phyloP scores from a whole-genome alignment of 2,888 invertebrate genomes.

The Caenorhabditis panamensis region DNA sequence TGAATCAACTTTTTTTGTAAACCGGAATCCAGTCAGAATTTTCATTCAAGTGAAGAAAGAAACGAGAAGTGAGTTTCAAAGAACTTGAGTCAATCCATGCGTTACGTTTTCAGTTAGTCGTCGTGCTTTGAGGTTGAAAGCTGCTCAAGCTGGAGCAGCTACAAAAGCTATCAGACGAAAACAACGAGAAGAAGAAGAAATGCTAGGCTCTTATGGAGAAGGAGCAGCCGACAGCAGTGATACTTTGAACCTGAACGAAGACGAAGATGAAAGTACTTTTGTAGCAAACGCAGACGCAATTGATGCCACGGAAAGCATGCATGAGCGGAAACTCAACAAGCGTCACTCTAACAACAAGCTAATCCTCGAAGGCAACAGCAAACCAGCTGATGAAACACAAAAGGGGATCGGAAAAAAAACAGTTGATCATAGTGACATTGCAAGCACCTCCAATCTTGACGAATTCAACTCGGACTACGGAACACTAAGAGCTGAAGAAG shows the following conservation, averaged over 20 bases:
- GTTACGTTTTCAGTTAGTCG: background rate
- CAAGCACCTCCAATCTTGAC: no score
- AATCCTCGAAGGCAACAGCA: no score
- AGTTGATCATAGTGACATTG: no score
- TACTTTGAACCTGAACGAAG: background rate
- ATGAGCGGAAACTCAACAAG: no score
- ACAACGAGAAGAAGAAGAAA: background rate
- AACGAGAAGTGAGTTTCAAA: background rate
- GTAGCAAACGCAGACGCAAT: no score
- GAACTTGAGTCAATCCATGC: background rate
- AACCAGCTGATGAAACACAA: no score
- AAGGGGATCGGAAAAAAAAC: no score
- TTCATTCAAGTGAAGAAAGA: background rate
- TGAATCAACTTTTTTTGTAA: background rate
- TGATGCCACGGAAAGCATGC: no score
- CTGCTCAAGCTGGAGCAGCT: background rate
- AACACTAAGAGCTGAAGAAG: no score
- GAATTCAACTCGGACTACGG: no score
- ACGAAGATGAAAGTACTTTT: background rate
- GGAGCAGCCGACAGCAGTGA: background rate
- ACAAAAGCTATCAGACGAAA: background rate
- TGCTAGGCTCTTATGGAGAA: background rate
- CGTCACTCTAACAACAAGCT: no score
- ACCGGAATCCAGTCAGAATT: background rate
- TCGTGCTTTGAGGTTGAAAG: background rate